Evolutionary conservation across 2,113 vertebrate genomes (phyloP).

Genomic region (Podilymbus podiceps): DNA sequence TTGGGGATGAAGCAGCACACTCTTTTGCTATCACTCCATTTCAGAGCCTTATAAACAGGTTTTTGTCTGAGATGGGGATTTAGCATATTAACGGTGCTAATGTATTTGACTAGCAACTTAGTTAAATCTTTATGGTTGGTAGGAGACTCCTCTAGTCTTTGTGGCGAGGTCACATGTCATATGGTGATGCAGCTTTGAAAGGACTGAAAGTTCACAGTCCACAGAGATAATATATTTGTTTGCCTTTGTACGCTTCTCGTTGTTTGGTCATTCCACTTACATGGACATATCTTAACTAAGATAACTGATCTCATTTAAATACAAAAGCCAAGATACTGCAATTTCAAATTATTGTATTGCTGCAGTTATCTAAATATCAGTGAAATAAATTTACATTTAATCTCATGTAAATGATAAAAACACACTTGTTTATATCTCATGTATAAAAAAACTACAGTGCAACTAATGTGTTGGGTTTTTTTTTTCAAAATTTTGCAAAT

Average conservation of each 20-base stretch:
- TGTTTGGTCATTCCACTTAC: neutral
- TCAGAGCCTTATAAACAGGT: neutral
- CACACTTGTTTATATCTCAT: neutral
- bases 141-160: neutral
- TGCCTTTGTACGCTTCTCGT: neutral
- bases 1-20: neutral
- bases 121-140: neutral
- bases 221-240: neutral
- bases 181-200: slow-evolving; percentile 25
- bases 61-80: neutral
- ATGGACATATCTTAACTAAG: neutral
- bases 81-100: neutral
- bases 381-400: neutral
- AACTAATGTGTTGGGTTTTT: neutral
- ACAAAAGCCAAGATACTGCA: neutral
- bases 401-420: neutral
- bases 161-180: neutral
- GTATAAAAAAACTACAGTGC: neutral
- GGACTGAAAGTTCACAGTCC: neutral
- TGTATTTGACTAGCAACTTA: neutral
- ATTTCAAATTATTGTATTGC: neutral
- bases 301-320: neutral
- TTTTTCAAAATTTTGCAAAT: neutral
- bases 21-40: neutral
- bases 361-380: neutral